Conservation (phyloP, 2,888 invertebrate species). For the Sipha maydis region DNA sequence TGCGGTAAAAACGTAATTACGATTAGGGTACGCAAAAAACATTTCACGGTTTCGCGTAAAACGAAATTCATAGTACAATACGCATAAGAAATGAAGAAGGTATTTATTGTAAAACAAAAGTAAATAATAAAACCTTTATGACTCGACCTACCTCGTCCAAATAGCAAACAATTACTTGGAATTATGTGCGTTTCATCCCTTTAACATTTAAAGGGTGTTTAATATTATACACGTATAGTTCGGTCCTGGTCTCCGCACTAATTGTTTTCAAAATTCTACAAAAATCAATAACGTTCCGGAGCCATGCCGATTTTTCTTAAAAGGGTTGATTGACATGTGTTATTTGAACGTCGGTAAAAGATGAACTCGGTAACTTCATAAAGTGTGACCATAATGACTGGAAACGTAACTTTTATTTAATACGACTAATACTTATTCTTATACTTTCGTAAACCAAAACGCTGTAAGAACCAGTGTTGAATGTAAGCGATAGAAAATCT, state of each 20-base stretch:
- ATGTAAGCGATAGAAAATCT: too few relatives aligned
- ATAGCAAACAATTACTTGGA: constrained; percentile 11
- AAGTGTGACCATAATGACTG: too few relatives aligned
- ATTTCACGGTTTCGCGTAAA: neutral
- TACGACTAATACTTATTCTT: too few relatives aligned
- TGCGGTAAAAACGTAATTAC: too few relatives aligned
- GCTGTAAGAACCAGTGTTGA: too few relatives aligned
- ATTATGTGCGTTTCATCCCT: neutral
- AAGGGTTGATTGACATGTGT: too few relatives aligned
- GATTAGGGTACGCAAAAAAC: neutral
- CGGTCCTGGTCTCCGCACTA: neutral
- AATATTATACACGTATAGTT: too few relatives aligned
- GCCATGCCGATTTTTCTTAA: constrained; percentile 7
- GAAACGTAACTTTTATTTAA: too few relatives aligned
- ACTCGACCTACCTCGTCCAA: neutral
- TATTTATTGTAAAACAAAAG: constrained; percentile 26
- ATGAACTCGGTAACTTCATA: too few relatives aligned
- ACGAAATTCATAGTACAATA: neutral
- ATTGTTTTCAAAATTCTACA: constrained; percentile 39
- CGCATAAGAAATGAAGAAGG: neutral
- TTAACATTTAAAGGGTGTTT: constrained; percentile 11
- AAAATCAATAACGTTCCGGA: neutral
- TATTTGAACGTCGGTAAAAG: too few relatives aligned
- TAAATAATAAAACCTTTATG: constrained; percentile 44
- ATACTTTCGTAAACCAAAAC: too few relatives aligned